Evolutionary conservation across 2,113 vertebrate genomes (phyloP).

Genomic region (Spermophilus dauricus): DNA sequence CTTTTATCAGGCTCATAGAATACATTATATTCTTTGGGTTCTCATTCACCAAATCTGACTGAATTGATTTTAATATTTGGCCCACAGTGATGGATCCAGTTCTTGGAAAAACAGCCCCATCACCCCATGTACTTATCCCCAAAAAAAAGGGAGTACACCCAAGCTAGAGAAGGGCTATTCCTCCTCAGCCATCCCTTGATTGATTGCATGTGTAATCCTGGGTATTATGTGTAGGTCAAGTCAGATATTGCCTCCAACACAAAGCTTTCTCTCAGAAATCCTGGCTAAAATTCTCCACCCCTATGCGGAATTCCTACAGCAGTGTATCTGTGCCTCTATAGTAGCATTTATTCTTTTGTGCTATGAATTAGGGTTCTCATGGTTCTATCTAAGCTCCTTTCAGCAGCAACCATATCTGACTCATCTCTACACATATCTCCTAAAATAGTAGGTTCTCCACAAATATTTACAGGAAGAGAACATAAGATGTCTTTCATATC

Average conservation of each 20-base stretch:
- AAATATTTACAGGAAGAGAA: neutral
- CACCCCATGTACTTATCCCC: rapidly evolving
- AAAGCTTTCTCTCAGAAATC: neutral
- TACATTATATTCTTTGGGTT: neutral
- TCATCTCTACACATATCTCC: neutral
- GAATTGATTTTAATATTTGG: neutral
- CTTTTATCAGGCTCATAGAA: neutral
- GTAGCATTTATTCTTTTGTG: neutral
- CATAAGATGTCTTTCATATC: neutral
- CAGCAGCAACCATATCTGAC: neutral
- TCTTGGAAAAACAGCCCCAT: neutral
- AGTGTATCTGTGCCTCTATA: neutral
- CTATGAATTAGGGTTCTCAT: neutral
- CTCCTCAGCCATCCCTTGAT: neutral
- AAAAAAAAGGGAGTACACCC: too few species aligned
- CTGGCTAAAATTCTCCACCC: neutral
- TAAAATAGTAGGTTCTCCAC: neutral
- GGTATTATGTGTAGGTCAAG: rapidly evolving
- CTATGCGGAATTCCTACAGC: neutral
- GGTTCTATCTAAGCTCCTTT: neutral
- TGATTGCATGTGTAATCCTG: rapidly evolving
- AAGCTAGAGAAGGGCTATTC: rapidly evolving
- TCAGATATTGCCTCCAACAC: neutral
- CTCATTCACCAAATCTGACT: neutral
- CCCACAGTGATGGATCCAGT: neutral